Percentiles rank a stretch among this genome's conserved stretches.
phyloP scores from a whole-genome alignment of 64 coral and sea anemone species.

The Dendrophyllia cribrosa region DNA sequence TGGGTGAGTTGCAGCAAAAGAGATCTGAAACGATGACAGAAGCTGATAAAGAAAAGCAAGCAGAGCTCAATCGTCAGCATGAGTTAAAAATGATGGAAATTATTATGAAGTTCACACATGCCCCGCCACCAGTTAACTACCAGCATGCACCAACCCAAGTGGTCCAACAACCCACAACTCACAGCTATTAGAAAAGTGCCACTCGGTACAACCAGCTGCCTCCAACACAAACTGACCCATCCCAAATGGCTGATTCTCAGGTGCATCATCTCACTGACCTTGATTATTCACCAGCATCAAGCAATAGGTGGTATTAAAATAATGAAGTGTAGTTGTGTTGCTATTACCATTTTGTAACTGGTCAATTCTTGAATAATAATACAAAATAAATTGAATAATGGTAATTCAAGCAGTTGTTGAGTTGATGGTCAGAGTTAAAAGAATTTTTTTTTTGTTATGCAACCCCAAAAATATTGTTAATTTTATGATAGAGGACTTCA shows the following conservation, averaged over 20 bases:
- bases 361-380: not conserved
- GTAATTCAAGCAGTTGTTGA: too few species aligned
- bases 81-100: constrained; percentile 51
- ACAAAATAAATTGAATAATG: too few species aligned
- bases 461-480: too few species aligned
- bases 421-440: too few species aligned
- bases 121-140: not conserved
- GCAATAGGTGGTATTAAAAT: not conserved
- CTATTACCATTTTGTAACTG: not conserved
- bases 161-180: not conserved
- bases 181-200: not conserved
- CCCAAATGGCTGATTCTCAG: not conserved
- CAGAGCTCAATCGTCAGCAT: constrained; percentile 44
- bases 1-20: constrained; percentile 36
- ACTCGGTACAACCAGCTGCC: not conserved
- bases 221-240: not conserved
- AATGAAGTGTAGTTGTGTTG: not conserved
- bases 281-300: not conserved
- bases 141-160: constrained; percentile 7
- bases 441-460: too few species aligned
- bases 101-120: constrained; percentile 41
- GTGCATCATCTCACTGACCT: not conserved
- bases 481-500: too few species aligned
- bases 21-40: constrained; percentile 8
- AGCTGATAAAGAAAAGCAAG: constrained; percentile 43